These are phyloP conservation scores for Turritopsis dohrnii DNA, from an alignment of 30 jellyfish, hydroid and myxozoan species.

Conservation along the genomic window DNA sequence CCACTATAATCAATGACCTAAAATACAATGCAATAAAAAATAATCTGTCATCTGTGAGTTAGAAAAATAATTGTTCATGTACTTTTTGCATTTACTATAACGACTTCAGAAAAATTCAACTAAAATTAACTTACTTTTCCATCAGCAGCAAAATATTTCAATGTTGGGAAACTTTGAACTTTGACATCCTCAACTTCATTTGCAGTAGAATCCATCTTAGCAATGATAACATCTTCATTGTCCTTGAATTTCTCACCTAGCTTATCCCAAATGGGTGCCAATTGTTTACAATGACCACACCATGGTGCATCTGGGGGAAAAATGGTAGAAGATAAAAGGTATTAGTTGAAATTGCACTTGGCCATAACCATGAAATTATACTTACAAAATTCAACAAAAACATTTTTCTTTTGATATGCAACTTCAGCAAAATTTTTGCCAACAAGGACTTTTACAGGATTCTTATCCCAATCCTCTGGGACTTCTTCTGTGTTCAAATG, in stretches of 20 bases:
- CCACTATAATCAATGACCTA: constrained; percentile 96
- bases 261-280: constrained; percentile 98
- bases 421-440: constrained; percentile 97
- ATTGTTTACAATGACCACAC: constrained; percentile 99
- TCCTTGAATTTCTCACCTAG: constrained; percentile 93
- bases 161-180: constrained; percentile 95
- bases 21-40: not conserved
- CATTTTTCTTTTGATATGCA: constrained; percentile 62
- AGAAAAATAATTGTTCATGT: not conserved
- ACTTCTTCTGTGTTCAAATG: constrained; percentile 84
- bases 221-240: constrained; percentile 73
- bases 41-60: too few species aligned
- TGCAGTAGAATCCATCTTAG: constrained; percentile 97
- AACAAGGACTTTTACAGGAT: constrained; percentile 89
- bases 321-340: not conserved
- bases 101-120: not conserved
- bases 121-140: constrained; percentile 29
- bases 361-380: not conserved
- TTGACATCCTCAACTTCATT: constrained; percentile 96
- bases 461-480: constrained; percentile 95
- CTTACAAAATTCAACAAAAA: constrained; percentile 92
- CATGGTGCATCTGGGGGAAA: constrained; percentile 92
- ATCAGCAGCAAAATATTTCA: constrained; percentile 85
- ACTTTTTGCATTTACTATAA: not conserved
- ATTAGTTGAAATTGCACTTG: too few species aligned